Evolutionary conservation across 2,797 vertebrate genomes (phyloP).

Genomic region (Rhynchotus rufescens): DNA sequence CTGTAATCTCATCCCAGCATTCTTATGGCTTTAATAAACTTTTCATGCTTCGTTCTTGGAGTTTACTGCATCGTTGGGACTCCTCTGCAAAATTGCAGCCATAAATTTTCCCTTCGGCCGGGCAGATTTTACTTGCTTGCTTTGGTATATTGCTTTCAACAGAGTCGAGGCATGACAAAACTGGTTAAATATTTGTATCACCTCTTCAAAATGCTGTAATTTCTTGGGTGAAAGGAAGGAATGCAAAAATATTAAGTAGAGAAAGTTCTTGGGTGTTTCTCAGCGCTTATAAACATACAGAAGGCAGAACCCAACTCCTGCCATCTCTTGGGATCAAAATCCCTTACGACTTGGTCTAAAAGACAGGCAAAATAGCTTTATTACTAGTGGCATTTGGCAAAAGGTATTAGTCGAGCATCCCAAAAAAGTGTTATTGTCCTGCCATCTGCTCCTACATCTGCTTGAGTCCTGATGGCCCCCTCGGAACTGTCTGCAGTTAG

Average conservation of each 20-base stretch:
- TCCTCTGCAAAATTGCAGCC: constrained; percentile 71
- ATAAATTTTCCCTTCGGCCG: constrained; percentile 71
- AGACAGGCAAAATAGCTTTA: constrained; percentile 63
- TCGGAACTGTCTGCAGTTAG: constrained; percentile 45
- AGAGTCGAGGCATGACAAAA: constrained; percentile 62
- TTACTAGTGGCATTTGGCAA: constrained; percentile 62
- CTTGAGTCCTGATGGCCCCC: constrained; percentile 31
- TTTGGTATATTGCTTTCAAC: constrained; percentile 57
- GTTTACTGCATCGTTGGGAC: constrained; percentile 71
- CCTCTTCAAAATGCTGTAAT: constrained; percentile 39
- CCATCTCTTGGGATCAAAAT: constrained; percentile 46
- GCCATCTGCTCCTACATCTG: constrained; percentile 74
- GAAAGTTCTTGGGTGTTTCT: background rate
- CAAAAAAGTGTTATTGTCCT: constrained; percentile 68
- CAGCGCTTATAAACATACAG: background rate
- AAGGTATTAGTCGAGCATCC: constrained; percentile 62
- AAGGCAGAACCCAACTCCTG: constrained; percentile 21
- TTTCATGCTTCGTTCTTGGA: constrained; percentile 67
- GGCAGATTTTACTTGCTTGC: constrained; percentile 72
- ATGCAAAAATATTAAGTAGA: background rate
- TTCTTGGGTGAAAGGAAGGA: constrained; percentile 5
- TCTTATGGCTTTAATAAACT: constrained; percentile 79
- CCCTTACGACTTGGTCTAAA: background rate
- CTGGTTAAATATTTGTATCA: constrained; percentile 72
- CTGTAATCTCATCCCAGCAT: constrained; percentile 70